Percentiles rank a stretch among this genome's conserved stretches.
Evolutionary conservation across 2,888 invertebrate species (phyloP).

Genomic region (Archaeoteleia sp.): DNA sequence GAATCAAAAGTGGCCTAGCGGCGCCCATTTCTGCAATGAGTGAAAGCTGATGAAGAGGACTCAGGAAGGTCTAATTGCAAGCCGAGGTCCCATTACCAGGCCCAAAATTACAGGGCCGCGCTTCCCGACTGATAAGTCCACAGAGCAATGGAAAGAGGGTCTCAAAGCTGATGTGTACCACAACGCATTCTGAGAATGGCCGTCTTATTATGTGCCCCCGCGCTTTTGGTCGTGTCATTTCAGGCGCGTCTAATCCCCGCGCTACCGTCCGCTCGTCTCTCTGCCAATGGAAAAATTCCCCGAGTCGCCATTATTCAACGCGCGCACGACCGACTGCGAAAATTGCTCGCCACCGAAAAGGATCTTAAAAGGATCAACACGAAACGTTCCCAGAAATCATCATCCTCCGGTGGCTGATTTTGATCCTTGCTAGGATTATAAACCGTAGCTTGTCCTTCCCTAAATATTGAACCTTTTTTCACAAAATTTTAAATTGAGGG

Average conservation of each 20-base stretch:
- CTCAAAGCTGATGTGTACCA: slow-evolving; percentile 23
- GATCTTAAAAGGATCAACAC: neutral
- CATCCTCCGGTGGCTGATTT: neutral
- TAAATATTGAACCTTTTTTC: too few relatives aligned
- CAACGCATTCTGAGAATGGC: slow-evolving; percentile 64
- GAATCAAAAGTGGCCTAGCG: slow-evolving; percentile 1
- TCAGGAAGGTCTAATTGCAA: slow-evolving; percentile 59
- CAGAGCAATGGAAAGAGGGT: slow-evolving; percentile 48
- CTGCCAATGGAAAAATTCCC: slow-evolving; percentile 20
- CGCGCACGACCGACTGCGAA: neutral
- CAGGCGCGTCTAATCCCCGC: slow-evolving; percentile 27
- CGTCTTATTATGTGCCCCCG: slow-evolving; percentile 54
- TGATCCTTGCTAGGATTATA: neutral
- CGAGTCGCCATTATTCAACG: neutral
- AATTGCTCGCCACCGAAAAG: neutral
- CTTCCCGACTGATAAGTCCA: slow-evolving; percentile 56
- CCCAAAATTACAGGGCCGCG: slow-evolving; percentile 71
- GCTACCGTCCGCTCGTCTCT: slow-evolving; percentile 30
- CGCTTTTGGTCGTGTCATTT: slow-evolving; percentile 60
- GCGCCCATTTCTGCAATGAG: slow-evolving; percentile 7
- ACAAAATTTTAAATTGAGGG: too few relatives aligned
- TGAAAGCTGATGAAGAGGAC: too few relatives aligned
- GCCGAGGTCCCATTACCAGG: slow-evolving; percentile 66
- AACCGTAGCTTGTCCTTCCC: too few relatives aligned
- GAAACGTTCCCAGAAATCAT: neutral